These are phyloP conservation scores for Anodontia alba DNA, from an alignment of 2,888 invertebrate genomes.

Conservation along the genomic window DNA sequence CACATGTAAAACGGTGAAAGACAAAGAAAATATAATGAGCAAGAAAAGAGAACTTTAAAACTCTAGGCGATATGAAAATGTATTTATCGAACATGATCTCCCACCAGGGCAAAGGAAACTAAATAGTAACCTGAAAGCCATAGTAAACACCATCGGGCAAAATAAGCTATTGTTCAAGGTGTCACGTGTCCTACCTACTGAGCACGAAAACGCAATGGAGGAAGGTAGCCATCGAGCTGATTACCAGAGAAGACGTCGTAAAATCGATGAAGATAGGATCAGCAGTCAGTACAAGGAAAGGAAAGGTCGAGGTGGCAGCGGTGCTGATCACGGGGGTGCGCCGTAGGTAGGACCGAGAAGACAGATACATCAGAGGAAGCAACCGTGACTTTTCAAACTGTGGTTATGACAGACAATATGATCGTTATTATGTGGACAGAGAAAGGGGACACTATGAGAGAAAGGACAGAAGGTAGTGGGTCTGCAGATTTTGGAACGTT, in stretches of 20 bases:
- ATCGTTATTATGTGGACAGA: neutral
- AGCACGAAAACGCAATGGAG: neutral
- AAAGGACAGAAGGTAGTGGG: neutral
- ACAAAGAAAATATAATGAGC: too few relatives aligned
- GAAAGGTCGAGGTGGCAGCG: neutral
- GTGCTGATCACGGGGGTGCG: too few relatives aligned
- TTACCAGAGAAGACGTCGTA: neutral
- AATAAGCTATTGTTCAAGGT: neutral
- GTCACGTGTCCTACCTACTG: neutral
- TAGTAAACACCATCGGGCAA: neutral
- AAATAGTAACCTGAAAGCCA: neutral
- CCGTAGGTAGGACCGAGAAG: neutral
- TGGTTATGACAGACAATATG: neutral
- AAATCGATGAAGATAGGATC: neutral
- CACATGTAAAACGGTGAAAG: too few relatives aligned
- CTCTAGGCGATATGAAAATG: too few relatives aligned
- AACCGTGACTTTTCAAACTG: neutral
- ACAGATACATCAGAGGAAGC: neutral
- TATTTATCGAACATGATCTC: neutral
- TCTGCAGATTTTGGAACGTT: constrained; percentile 2
- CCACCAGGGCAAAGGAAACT: neutral
- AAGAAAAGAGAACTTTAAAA: too few relatives aligned
- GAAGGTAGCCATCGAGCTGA: neutral
- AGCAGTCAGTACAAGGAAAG: neutral
- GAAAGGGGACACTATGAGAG: too few relatives aligned